phyloP scores from a whole-genome alignment of 2,888 invertebrate species.

The Luffia ferchaultella region DNA sequence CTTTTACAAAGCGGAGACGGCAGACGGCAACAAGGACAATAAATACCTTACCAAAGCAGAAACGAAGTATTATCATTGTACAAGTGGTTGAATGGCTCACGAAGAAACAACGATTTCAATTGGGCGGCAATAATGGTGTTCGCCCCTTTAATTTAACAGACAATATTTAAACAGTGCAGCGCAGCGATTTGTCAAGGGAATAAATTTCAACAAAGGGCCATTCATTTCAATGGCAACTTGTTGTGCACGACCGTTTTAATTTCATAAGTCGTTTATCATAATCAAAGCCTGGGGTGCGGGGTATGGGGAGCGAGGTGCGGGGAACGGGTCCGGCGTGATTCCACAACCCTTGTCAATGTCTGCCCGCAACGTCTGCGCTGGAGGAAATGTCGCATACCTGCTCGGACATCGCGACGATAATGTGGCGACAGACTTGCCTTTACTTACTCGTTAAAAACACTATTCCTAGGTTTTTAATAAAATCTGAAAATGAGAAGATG shows the following conservation, averaged over 20 bases:
- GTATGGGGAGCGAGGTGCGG: slow-evolving; percentile 15
- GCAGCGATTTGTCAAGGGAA: slow-evolving; percentile 61
- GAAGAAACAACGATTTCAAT: slow-evolving; percentile 45
- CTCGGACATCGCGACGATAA: slow-evolving; percentile 42
- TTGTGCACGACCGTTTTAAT: slow-evolving; percentile 62
- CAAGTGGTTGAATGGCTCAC: slow-evolving; percentile 33
- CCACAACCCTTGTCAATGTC: slow-evolving; percentile 60
- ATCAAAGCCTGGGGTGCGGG: slow-evolving; percentile 34
- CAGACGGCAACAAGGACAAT: not conserved
- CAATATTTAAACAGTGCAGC: slow-evolving; percentile 51
- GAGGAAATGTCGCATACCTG: slow-evolving; percentile 56
- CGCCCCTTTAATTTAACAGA: slow-evolving; percentile 53
- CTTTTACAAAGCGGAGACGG: not conserved
- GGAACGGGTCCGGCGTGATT: slow-evolving; percentile 19
- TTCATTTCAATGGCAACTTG: slow-evolving; percentile 62
- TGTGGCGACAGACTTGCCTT: slow-evolving; percentile 20
- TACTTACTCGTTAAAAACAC: too few species aligned
- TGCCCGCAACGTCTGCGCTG: slow-evolving; percentile 26
- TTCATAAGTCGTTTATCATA: slow-evolving; percentile 67
- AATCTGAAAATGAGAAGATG: too few species aligned
- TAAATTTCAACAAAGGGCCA: slow-evolving; percentile 59
- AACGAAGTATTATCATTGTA: not conserved
- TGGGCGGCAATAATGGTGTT: slow-evolving; percentile 4
- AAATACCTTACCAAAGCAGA: not conserved
- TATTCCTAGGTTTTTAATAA: too few species aligned